phyloP scores from a whole-genome alignment of 2,113 vertebrate species.

The Dryoscopus gambensis region DNA sequence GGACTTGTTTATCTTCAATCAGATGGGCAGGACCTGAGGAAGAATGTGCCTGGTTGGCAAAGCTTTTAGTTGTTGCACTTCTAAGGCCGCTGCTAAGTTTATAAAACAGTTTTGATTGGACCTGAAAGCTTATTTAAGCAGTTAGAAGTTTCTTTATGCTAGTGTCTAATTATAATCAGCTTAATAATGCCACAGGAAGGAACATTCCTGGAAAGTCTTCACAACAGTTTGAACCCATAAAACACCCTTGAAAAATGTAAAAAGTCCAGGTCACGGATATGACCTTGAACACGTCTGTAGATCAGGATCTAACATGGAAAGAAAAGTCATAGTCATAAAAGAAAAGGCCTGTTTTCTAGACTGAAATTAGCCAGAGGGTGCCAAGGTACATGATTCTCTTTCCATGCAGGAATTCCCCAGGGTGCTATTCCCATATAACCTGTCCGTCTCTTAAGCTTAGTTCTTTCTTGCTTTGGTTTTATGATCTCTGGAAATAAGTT shows the following conservation, averaged over 20 bases:
- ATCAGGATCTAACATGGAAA: background rate
- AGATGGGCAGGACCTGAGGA: background rate
- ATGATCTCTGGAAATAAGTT: background rate
- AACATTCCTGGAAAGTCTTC: background rate
- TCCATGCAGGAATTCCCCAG: background rate
- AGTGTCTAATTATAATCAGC: background rate
- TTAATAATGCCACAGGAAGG: background rate
- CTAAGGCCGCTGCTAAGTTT: background rate
- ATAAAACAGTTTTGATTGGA: slow-evolving; percentile 2
- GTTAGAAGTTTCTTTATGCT: background rate
- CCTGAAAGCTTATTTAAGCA: background rate
- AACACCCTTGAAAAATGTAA: background rate
- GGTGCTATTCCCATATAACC: background rate
- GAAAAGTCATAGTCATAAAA: background rate
- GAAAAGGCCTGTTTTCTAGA: background rate
- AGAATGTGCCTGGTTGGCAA: slow-evolving; percentile 25
- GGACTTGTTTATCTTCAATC: slow-evolving; percentile 13
- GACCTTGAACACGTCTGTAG: background rate
- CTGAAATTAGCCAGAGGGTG: background rate
- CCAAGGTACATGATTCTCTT: background rate
- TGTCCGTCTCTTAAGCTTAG: background rate
- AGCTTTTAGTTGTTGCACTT: background rate
- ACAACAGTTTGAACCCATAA: background rate
- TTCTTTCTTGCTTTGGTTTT: background rate
- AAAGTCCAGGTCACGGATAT: background rate